Evolutionary conservation across 2,113 vertebrate genomes (phyloP), one percentile per base, ranked within the genome.

Genomic region (Hylia prasina): DNA sequence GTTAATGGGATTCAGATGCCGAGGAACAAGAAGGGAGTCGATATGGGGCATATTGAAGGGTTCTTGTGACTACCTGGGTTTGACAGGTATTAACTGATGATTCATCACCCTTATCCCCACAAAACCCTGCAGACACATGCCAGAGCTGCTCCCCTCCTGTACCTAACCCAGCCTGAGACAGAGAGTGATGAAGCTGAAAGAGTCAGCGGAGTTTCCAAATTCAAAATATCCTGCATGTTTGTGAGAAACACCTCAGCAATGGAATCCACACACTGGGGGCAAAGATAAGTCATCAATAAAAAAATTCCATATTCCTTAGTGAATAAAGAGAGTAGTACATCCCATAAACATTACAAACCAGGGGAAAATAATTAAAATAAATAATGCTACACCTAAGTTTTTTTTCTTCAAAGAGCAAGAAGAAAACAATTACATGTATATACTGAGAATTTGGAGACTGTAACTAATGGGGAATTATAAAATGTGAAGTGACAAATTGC

Each of bases 1-100:
- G 97, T 97, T 98, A 97, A 98, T 97, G 97, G 97, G 94, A 96
- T 98, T 97, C 96, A 93, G 97, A 97, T 92, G 95, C 93, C 9
- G 28, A 95, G 96, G 97, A 97, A 93, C 92, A 96, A 96, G 97
- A 94, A 90, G 84, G 91, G 95, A 97, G 96, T 58, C 39, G 25
- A 17, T 75, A 14, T 2, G 12, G 85, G 19, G 50, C 42, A 16
- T 39, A 35, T 21, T 17, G 72, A 44, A 75, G 89, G 69, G 33
- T 88, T 42, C 80, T 39, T 39, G 89, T 58, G 87, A 84, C 91
- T 91, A 84, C 93, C 96, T 89, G 91, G 63, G 21, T 60, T 25
- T 82, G 87, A 85, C 93, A 91, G 89, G 89, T 85, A 76, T 94
- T 82, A 93, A 64, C 13, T 21, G 73, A 48, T 85, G 91, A 93